Conservation (phyloP, 2,888 invertebrate genomes). For the Oligia latruncula region DNA sequence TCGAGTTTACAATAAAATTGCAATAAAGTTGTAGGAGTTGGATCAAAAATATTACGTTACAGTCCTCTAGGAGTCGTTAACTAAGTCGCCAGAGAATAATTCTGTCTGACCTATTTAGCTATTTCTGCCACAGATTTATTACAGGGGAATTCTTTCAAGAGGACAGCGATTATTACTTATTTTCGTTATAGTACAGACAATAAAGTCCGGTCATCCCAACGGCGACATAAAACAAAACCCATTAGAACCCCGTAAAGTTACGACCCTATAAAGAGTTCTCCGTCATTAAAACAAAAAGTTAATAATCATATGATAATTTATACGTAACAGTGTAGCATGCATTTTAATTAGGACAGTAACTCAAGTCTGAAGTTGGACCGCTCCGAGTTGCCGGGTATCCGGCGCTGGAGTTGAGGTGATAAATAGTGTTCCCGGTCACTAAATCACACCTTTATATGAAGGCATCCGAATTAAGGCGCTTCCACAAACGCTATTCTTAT, state of each 20-base stretch:
- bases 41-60: slow-evolving; percentile 31
- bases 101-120: slow-evolving; percentile 54
- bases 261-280: slow-evolving; percentile 67
- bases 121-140: slow-evolving; percentile 61
- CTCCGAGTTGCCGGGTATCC: slow-evolving; percentile 65
- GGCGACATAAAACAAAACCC: slow-evolving; percentile 66
- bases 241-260: slow-evolving; percentile 69
- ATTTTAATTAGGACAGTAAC: slow-evolving; percentile 72
- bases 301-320: slow-evolving; percentile 70
- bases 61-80: slow-evolving; percentile 54
- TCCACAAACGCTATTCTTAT: slow-evolving; percentile 60
- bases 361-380: slow-evolving; percentile 68
- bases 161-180: slow-evolving; percentile 66
- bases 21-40: slow-evolving; percentile 30
- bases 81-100: slow-evolving; percentile 62
- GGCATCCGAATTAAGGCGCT: slow-evolving; percentile 68
- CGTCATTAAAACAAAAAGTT: slow-evolving; percentile 70
- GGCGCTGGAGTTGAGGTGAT: slow-evolving; percentile 65
- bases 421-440: slow-evolving; percentile 73
- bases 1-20: slow-evolving; percentile 24
- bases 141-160: slow-evolving; percentile 52
- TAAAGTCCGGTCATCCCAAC: slow-evolving; percentile 62
- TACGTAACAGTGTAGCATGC: slow-evolving; percentile 68
- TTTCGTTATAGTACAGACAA: slow-evolving; percentile 55
- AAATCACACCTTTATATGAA: slow-evolving; percentile 78